Conservation (phyloP, 2,113 vertebrate species). For the Nycticebus coucang region DNA sequence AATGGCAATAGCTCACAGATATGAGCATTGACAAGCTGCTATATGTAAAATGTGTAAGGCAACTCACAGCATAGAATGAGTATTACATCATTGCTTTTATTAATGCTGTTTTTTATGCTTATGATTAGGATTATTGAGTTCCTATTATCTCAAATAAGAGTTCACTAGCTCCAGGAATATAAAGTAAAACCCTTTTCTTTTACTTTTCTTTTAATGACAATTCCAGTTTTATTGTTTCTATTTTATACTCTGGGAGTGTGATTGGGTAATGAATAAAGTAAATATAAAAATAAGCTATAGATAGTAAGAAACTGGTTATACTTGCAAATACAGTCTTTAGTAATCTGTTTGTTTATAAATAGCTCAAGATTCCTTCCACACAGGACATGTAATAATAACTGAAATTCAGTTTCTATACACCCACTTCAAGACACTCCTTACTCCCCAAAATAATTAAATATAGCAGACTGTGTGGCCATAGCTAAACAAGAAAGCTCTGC, state of each 20-base stretch:
- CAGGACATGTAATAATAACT: background rate
- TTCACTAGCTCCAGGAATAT: background rate
- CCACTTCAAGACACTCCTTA: background rate
- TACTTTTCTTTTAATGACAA: background rate
- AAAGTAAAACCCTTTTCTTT: background rate
- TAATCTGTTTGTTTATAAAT: background rate
- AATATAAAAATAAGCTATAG: background rate
- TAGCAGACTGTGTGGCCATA: background rate
- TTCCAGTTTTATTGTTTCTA: background rate
- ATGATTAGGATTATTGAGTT: background rate
- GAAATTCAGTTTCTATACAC: constrained; percentile 5
- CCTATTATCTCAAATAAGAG: background rate
- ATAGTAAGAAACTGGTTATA: background rate
- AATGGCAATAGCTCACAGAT: background rate
- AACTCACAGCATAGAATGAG: background rate
- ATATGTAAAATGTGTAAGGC: background rate
- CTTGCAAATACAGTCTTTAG: background rate
- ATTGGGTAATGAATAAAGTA: background rate
- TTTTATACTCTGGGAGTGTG: background rate
- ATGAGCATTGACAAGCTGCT: background rate
- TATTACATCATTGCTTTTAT: background rate
- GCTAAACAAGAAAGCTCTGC: background rate
- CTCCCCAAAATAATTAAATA: background rate
- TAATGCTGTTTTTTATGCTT: background rate
- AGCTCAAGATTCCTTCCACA: background rate